These are phyloP conservation scores for Xiphydria camelus DNA, from an alignment of 2,888 invertebrate species.

Conservation along the genomic window DNA sequence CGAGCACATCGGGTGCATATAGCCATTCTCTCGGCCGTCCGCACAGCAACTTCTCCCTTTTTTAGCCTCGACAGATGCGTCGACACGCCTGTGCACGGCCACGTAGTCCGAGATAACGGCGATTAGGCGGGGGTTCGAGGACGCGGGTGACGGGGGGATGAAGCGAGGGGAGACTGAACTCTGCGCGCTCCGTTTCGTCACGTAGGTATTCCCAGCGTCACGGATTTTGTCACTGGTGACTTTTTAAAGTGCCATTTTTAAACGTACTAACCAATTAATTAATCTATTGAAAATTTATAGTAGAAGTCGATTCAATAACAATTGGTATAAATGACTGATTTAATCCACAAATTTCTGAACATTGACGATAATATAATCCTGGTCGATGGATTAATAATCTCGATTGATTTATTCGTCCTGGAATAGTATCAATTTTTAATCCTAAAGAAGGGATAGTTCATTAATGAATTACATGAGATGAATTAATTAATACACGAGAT, in stretches of 20 bases:
- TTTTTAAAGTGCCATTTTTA: no score
- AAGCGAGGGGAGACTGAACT: no score
- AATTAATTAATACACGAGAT: slow-evolving; percentile 67
- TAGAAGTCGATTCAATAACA: slow-evolving; percentile 65
- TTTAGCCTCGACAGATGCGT: slow-evolving; percentile 22
- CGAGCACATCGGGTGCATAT: neutral
- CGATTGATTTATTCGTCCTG: slow-evolving; percentile 69
- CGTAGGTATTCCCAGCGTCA: no score
- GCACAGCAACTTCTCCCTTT: slow-evolving; percentile 22
- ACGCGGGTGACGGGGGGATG: no score
- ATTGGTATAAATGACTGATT: slow-evolving; percentile 83
- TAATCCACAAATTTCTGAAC: slow-evolving; percentile 80
- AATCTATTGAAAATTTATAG: no score
- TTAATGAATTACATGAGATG: slow-evolving; percentile 69
- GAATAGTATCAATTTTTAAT: slow-evolving; percentile 68
- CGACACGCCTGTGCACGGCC: slow-evolving; percentile 17
- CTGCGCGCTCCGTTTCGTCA: no score
- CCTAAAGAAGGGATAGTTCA: slow-evolving; percentile 68
- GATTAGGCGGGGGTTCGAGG: slow-evolving; percentile 22
- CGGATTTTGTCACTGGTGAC: no score
- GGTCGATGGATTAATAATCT: slow-evolving; percentile 66
- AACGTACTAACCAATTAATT: slow-evolving; percentile 65
- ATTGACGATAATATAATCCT: slow-evolving; percentile 74
- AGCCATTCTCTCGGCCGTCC: neutral
- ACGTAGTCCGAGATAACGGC: slow-evolving; percentile 31